phyloP scores from a whole-genome alignment of 2,113 vertebrate genomes.

The Trogon melanurus region DNA sequence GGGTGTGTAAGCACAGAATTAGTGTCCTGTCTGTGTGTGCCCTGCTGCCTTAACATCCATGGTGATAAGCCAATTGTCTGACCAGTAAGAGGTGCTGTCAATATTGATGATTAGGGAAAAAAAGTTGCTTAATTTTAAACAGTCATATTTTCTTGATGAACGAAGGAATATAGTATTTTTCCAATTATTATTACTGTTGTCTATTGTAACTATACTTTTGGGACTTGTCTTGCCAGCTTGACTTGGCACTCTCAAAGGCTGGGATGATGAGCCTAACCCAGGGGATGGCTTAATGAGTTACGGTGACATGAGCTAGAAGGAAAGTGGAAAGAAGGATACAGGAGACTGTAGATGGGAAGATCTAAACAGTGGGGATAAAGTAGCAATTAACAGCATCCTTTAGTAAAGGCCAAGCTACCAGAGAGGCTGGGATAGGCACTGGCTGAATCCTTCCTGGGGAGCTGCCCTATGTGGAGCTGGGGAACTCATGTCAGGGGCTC shows the following conservation, averaged over 20 bases:
- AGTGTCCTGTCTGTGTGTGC: neutral
- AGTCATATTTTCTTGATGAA: neutral
- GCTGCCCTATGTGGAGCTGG: fast-evolving
- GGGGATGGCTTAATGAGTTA: neutral
- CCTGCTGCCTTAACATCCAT: neutral
- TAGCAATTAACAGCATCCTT: neutral
- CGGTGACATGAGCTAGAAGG: neutral
- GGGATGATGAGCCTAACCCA: neutral
- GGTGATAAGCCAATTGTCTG: neutral
- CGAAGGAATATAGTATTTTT: neutral
- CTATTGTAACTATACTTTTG: neutral
- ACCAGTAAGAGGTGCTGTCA: neutral
- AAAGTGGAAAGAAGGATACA: neutral
- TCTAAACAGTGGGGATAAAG: neutral
- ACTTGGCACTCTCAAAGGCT: neutral
- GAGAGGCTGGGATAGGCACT: neutral
- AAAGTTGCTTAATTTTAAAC: neutral
- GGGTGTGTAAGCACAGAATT: neutral
- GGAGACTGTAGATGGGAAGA: neutral
- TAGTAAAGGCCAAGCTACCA: neutral
- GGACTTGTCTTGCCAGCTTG: neutral
- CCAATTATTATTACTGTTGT: neutral
- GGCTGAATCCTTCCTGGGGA: neutral
- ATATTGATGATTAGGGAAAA: neutral
- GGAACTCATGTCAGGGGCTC: fast-evolving